Evolutionary conservation across 2,113 vertebrate species (phyloP), one percentile per base, ranked within the genome.

Genomic region (Cyprinodon variegatus): DNA sequence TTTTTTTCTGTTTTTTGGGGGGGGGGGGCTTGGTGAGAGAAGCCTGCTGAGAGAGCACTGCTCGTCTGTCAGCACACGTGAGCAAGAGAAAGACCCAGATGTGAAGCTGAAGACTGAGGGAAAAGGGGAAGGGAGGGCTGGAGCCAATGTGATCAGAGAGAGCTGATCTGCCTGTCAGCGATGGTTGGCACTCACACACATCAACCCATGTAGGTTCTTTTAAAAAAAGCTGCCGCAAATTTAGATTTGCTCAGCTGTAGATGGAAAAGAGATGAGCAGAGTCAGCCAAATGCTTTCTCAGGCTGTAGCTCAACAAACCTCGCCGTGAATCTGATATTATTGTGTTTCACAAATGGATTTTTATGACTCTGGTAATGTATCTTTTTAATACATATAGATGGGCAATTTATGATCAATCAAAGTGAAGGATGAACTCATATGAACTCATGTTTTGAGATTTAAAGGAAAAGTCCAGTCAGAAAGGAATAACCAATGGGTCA

Each of bases 11-110:
- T 5, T 6, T 9, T 20, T 60, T 3, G 22, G 72, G 76, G 76
- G 70, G 83, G 76, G 67, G 63, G 63, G 77, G 75, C 66, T 59
- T 77, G 82, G 83, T 72, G 76, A 84, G 85, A 62, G 88, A 91
- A 83, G 88, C 87, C 90, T 88, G 87, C 89, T 88, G 82, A 9
- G 81, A 89, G 82, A 40, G 74, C 85, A 82, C 90, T 62, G 79
- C 88, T 92, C 87, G 71, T 90, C 90, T 93, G 91, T 86, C 88
- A 81, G 84, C 68, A 87, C 93, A 94, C 90, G 92, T 92, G 93
- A 93, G 91, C 4, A 37, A n/a, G 78, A 90, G 76, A 86, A 70
- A 90, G 89, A 86, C 86, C 90, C 88, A 92, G 89, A 93, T 93
- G 92, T 93, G 87, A 87, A 89, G 87, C 78, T 75, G 46, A 75